These are phyloP conservation scores for Branchellion lobata DNA, from an alignment of 2,888 invertebrate species.

Conservation along the genomic window DNA sequence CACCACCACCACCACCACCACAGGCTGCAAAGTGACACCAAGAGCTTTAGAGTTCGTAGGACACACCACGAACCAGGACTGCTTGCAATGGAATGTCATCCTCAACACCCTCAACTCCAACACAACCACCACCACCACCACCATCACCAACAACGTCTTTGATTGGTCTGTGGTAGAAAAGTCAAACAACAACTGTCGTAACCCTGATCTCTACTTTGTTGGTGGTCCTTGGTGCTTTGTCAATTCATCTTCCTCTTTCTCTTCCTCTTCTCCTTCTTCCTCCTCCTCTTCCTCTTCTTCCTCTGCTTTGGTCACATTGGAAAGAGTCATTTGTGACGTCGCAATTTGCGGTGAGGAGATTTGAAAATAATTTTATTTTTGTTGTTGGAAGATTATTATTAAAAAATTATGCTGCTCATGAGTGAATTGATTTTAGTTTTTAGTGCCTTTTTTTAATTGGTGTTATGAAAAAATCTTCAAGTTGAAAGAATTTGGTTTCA, in stretches of 20 bases:
- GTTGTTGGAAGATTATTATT: too few relatives aligned
- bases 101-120: not conserved
- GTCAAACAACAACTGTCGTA: slow-evolving; percentile 18
- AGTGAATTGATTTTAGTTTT: too few relatives aligned
- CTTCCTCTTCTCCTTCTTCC: not conserved
- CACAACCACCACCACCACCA: not conserved
- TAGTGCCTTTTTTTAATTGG: too few relatives aligned
- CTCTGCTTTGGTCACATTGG: not conserved
- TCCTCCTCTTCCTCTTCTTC: not conserved
- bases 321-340: slow-evolving; percentile 12
- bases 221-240: slow-evolving; percentile 37
- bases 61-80: not conserved
- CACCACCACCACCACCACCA: not conserved
- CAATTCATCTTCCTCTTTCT: not conserved
- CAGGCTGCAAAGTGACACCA: not conserved
- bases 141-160: not conserved
- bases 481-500: too few relatives aligned
- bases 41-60: not conserved
- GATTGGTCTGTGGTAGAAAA: not conserved
- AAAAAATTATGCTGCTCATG: too few relatives aligned
- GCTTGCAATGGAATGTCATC: not conserved
- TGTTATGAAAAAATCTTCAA: too few relatives aligned
- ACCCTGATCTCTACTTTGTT: slow-evolving; percentile 36
- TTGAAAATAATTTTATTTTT: too few relatives aligned
- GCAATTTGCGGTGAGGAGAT: slow-evolving; percentile 18